A percentile compares a stretch with the other conserved stretches of the same genome.
phyloP scores from a whole-genome alignment of 2,888 invertebrate species.

The Mythimna ferrago region DNA sequence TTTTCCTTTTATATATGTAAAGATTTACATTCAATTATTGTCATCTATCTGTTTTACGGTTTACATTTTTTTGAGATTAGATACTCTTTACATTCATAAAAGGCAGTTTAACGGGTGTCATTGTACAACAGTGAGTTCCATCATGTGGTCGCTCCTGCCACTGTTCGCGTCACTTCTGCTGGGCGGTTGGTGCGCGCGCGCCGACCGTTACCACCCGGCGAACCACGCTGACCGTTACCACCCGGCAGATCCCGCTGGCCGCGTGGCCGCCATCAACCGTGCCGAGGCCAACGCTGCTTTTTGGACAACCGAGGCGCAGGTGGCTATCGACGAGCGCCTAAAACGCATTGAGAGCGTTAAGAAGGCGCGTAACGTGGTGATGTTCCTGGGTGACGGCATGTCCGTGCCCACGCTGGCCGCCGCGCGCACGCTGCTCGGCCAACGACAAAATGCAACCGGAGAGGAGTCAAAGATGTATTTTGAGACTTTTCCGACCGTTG shows the following conservation, averaged over 20 bases:
- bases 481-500: conserved; percentile 91
- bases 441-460: conserved; percentile 87
- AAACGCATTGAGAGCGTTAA: conserved; percentile 56
- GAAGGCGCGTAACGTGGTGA: conserved; percentile 90
- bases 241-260: conserved; percentile 14
- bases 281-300: conserved; percentile 69
- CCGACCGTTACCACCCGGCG: conserved; percentile 58
- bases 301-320: conserved; percentile 85
- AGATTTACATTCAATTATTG: conserved; percentile 7
- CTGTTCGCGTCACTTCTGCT: conserved; percentile 14
- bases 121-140: conserved; percentile 13
- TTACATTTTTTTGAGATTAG: conserved; percentile 34
- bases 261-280: conserved; percentile 6
- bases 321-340: conserved; percentile 76
- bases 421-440: conserved; percentile 92
- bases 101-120: conserved; percentile 12
- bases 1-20: too few species aligned
- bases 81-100: conserved; percentile 34
- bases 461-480: conserved; percentile 91
- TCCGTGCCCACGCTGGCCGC: conserved; percentile 93
- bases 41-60: conserved; percentile 8
- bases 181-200: conserved; percentile 15
- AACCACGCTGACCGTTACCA: conserved; percentile 42
- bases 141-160: conserved; percentile 34
- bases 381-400: conserved; percentile 95